Evolutionary conservation across 1,140 invertebrate species (phyloP).

Genomic region (Rhopalosiphum maidis): DNA sequence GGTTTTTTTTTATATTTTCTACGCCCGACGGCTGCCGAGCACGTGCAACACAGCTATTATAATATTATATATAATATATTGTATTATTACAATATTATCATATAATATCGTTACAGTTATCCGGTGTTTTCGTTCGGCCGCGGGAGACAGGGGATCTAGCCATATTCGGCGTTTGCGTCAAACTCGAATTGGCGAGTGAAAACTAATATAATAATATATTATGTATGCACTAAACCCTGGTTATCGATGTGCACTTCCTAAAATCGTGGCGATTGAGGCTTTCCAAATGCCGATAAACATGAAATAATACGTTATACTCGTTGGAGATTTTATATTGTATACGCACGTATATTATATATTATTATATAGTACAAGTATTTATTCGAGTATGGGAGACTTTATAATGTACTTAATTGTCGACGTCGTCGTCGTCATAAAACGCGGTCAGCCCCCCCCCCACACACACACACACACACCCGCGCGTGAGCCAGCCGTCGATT

Average conservation of each 20-base stretch:
- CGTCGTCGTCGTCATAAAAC: not conserved
- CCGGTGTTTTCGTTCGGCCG: not conserved
- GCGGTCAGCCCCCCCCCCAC: not conserved
- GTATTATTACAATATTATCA: not conserved
- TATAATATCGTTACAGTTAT: constrained; percentile 6
- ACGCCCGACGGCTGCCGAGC: not conserved
- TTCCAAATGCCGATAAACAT: not conserved
- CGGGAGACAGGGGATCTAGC: not conserved
- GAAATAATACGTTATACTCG: not conserved
- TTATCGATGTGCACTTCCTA: not conserved
- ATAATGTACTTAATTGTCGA: not conserved
- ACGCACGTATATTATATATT: not conserved
- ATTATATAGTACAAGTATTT: not conserved
- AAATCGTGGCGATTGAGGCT: not conserved
- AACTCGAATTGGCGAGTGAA: not conserved
- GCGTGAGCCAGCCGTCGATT: too few relatives aligned
- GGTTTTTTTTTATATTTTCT: not conserved
- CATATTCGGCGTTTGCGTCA: not conserved
- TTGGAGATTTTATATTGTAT: not conserved
- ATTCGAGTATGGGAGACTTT: not conserved
- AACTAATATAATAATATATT: not conserved
- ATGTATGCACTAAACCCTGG: not conserved
- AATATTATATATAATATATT: too few relatives aligned
- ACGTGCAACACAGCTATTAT: not conserved
- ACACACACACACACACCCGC: not conserved